Percentiles rank a stretch among this genome's conserved stretches.
Evolutionary conservation across 2,113 vertebrate species (phyloP).

Genomic region (Ophthalmolycus amberensis): DNA sequence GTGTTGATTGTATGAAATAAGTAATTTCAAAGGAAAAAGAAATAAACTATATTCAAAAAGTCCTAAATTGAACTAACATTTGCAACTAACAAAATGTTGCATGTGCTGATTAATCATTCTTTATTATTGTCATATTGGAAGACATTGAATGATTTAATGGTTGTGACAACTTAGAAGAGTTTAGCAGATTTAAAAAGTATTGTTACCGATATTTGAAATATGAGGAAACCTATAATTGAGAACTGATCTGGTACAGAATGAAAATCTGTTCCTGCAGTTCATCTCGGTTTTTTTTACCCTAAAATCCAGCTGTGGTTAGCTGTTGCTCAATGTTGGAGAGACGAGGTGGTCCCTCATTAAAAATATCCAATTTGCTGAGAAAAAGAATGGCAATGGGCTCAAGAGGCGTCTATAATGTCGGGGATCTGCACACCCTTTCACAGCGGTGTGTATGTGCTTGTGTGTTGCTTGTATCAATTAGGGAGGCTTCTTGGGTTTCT

Average conservation of each 20-base stretch:
- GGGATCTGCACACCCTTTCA: slow-evolving; percentile 60
- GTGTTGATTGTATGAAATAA: slow-evolving; percentile 6
- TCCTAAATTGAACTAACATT: slow-evolving; percentile 1
- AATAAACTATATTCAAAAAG: background rate
- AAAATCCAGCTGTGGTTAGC: slow-evolving; percentile 65
- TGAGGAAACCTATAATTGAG: slow-evolving; percentile 13
- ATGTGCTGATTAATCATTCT: slow-evolving; percentile 2
- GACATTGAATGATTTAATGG: background rate
- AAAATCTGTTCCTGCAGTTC: slow-evolving; percentile 45
- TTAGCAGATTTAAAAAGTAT: background rate
- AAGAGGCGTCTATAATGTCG: slow-evolving; percentile 47
- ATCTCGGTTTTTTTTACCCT: slow-evolving; percentile 60
- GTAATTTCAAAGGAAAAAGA: background rate
- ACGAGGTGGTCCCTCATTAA: slow-evolving; percentile 78
- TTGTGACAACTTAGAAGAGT: background rate
- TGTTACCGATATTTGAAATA: background rate
- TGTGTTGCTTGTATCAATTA: slow-evolving; percentile 77
- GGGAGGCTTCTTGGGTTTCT: slow-evolving; percentile 69
- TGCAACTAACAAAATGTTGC: background rate
- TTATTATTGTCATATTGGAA: background rate
- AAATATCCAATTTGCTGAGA: slow-evolving; percentile 69
- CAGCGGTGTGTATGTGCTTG: slow-evolving; percentile 40
- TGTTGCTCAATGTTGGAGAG: slow-evolving; percentile 55
- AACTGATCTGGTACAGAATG: slow-evolving; percentile 11
- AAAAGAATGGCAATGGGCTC: slow-evolving; percentile 72